phyloP scores from a whole-genome alignment of 2,888 invertebrate genomes.

The Ophonus ardosiacus region DNA sequence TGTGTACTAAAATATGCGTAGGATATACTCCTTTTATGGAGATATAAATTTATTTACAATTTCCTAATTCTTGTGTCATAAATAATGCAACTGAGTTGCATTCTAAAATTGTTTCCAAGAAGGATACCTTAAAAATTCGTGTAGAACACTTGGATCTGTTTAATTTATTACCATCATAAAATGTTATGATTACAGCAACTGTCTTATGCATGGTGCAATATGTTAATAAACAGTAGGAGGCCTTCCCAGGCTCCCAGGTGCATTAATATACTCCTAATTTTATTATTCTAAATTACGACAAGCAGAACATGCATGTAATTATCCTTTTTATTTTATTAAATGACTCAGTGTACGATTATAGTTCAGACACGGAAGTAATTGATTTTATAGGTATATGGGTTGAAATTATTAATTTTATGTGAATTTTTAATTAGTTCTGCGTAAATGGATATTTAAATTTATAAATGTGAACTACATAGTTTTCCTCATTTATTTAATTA shows the following conservation, averaged over 20 bases:
- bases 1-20: background rate
- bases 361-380: background rate
- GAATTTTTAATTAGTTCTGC: constrained; percentile 6
- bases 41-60: background rate
- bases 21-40: background rate
- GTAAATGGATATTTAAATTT: constrained; percentile 26
- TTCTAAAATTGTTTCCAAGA: constrained; percentile 22
- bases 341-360: background rate
- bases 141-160: constrained; percentile 18
- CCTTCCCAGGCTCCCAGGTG: background rate
- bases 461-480: background rate
- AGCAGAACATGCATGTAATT: background rate
- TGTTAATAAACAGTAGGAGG: constrained; percentile 50
- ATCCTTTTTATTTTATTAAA: background rate
- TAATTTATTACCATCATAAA: constrained; percentile 57
- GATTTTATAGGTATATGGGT: background rate
- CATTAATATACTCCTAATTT: constrained; percentile 44
- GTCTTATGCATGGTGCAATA: constrained; percentile 50
- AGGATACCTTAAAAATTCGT: constrained; percentile 16
- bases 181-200: constrained; percentile 56
- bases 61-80: background rate
- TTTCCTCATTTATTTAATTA: constrained; percentile 7
- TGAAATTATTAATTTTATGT: background rate
- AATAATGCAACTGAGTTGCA: constrained; percentile 12
- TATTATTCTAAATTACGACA: constrained; percentile 23